These are phyloP conservation scores for Calyptomena viridis DNA, from an alignment of 2,113 vertebrate species.

Conservation along the genomic window DNA sequence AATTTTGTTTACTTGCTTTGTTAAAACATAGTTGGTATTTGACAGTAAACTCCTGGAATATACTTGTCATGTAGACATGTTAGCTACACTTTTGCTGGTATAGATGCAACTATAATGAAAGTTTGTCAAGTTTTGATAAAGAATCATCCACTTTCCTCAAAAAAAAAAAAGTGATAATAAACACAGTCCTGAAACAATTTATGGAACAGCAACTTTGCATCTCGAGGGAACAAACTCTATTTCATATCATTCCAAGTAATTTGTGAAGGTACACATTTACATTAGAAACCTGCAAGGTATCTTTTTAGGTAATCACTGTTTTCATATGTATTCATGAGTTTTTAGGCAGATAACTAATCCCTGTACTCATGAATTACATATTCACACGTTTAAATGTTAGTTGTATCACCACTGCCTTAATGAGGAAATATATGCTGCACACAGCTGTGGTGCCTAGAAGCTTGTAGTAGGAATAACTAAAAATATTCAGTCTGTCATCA, in stretches of 20 bases:
- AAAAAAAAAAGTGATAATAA: not conserved
- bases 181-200: not conserved
- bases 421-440: not conserved
- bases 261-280: not conserved
- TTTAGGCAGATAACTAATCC: slow-evolving; percentile 21
- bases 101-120: slow-evolving; percentile 1
- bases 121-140: slow-evolving; percentile 21
- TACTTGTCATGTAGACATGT: slow-evolving; percentile 22
- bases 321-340: slow-evolving; percentile 51
- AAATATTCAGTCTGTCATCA: not conserved
- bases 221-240: not conserved
- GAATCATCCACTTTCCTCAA: not conserved
- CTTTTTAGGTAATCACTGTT: slow-evolving; percentile 23
- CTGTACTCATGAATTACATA: not conserved
- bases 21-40: not conserved
- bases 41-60: not conserved
- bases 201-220: not conserved
- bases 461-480: not conserved
- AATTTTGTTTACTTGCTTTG: not conserved
- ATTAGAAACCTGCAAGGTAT: not conserved
- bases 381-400: not conserved
- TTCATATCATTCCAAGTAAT: slow-evolving; percentile 19
- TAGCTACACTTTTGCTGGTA: not conserved
- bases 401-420: not conserved
- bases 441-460: not conserved